Evolutionary conservation across 1,140 invertebrate genomes (phyloP).

Genomic region (Scylla paramamosain): DNA sequence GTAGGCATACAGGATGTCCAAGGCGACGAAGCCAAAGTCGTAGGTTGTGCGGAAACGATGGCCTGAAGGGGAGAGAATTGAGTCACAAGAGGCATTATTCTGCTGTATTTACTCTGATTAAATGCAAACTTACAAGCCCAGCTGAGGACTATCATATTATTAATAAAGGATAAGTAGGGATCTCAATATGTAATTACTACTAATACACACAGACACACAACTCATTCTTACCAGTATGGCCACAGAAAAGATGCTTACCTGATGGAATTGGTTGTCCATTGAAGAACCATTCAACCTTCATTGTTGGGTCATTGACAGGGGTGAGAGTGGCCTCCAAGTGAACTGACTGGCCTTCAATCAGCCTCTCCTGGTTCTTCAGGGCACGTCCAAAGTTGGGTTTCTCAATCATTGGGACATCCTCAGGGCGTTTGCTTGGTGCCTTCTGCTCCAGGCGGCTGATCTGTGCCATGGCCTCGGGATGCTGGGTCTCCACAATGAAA

Average conservation of each 20-base stretch:
- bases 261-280: constrained; percentile 94
- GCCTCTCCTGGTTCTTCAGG: constrained; percentile 90
- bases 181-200: too few relatives aligned
- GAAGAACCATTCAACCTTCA: constrained; percentile 97
- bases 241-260: constrained; percentile 80
- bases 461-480: constrained; percentile 95
- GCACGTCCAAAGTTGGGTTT: constrained; percentile 93
- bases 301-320: constrained; percentile 96
- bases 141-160: too few relatives aligned
- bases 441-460: constrained; percentile 95
- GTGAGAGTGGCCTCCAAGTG: constrained; percentile 97
- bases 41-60: constrained; percentile 85
- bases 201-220: too few relatives aligned
- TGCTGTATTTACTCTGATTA: not conserved
- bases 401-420: constrained; percentile 88
- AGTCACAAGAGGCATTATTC: constrained; percentile 82
- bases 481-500: constrained; percentile 92
- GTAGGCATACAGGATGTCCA: constrained; percentile 83
- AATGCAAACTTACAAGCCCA: too few relatives aligned
- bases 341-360: constrained; percentile 92
- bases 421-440: constrained; percentile 86
- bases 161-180: too few relatives aligned
- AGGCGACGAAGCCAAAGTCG: constrained; percentile 83
- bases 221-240: too few relatives aligned
- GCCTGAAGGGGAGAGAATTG: constrained; percentile 82